These are phyloP conservation scores for Eilema depressum DNA, from an alignment of 2,888 invertebrate genomes.

Conservation along the genomic window DNA sequence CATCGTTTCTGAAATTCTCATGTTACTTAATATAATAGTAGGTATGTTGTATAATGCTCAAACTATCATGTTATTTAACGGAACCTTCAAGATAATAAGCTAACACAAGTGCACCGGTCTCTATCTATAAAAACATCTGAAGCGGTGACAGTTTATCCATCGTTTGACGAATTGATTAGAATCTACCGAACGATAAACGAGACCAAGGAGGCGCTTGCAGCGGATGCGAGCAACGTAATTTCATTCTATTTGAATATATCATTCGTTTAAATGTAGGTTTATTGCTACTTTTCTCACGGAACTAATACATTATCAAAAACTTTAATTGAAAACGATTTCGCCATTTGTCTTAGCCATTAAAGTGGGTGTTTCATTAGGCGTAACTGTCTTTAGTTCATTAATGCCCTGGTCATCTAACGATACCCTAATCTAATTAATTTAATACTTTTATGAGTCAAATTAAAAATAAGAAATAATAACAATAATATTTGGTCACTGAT, in stretches of 20 bases:
- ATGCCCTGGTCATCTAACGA: constrained; percentile 58
- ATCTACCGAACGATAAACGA: constrained; percentile 73
- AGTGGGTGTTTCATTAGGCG: constrained; percentile 67
- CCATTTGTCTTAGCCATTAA: constrained; percentile 79
- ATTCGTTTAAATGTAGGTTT: constrained; percentile 85
- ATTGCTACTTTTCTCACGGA: constrained; percentile 87
- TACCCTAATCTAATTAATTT: constrained; percentile 57
- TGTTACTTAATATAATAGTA: background rate
- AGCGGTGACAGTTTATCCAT: constrained; percentile 66
- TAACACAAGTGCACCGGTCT: constrained; percentile 56
- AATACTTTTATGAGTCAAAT: constrained; percentile 18
- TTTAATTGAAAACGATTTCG: constrained; percentile 83
- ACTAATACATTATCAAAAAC: constrained; percentile 84
- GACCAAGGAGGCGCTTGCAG: constrained; percentile 77
- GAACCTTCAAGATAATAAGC: constrained; percentile 58
- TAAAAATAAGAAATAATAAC: constrained; percentile 34
- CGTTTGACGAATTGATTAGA: constrained; percentile 82
- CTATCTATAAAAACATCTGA: constrained; percentile 74
- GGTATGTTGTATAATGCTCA: constrained; percentile 24
- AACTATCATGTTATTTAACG: constrained; percentile 47
- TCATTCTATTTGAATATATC: constrained; percentile 85
- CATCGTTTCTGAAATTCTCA: background rate
- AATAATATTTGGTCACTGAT: constrained; percentile 61
- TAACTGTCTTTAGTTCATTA: constrained; percentile 60
- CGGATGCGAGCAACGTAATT: constrained; percentile 83